Percentiles rank a stretch among this genome's conserved stretches.
phyloP scores from a whole-genome alignment of 2,113 vertebrate species.

The Eidolon helvum region DNA sequence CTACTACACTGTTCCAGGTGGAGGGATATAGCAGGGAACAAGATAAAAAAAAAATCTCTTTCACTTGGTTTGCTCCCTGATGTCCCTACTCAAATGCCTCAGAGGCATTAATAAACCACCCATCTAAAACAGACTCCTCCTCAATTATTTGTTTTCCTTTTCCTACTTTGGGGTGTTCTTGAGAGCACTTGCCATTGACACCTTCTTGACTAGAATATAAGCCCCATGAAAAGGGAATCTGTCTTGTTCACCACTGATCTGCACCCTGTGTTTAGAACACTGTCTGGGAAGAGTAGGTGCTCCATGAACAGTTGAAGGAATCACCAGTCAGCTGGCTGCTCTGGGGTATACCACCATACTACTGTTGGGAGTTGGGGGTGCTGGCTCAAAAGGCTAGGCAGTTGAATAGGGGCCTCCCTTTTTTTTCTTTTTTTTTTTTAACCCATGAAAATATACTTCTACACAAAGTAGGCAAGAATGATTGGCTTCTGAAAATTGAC shows the following conservation, averaged over 20 bases:
- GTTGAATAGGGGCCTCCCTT: not conserved
- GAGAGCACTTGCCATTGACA: not conserved
- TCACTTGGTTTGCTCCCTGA: not conserved
- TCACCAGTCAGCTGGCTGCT: not conserved
- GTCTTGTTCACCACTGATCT: not conserved
- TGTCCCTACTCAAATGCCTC: not conserved
- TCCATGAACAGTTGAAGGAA: too few species aligned
- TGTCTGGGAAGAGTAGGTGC: not conserved
- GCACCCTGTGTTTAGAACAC: not conserved
- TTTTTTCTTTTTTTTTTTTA: not conserved
- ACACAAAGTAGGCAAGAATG: not conserved
- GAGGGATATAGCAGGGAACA: not conserved
- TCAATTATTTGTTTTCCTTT: not conserved
- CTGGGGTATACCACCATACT: rapidly evolving
- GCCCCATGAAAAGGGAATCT: not conserved
- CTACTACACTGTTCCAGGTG: not conserved
- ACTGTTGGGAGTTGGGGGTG: not conserved
- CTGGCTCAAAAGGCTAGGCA: not conserved
- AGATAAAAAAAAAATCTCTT: not conserved
- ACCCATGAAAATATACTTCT: not conserved
- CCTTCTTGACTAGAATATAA: not conserved
- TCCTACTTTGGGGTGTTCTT: not conserved
- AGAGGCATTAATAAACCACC: not conserved
- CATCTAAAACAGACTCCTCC: not conserved
- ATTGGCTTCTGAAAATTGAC: not conserved